Base-by-base conservation (phyloP, 2,113 vertebrate species). In the Lamprotornis superbus region DNA sequence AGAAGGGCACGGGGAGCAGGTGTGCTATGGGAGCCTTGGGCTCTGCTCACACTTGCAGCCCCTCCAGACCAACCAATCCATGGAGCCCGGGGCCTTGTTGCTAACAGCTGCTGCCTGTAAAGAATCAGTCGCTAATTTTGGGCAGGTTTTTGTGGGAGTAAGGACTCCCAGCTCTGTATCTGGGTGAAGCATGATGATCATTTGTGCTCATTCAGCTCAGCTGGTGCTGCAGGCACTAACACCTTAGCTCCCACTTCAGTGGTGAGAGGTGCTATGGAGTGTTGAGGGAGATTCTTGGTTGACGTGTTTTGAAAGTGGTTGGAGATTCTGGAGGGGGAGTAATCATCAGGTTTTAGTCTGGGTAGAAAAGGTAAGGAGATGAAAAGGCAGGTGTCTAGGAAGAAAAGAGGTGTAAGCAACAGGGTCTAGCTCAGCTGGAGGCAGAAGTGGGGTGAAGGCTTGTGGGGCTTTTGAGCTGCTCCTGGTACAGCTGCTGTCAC, bases 41-140 rank as follows among this genome's bases (percentile, higher is more conserved):
- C 42, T 71, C n/a, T 5, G 24, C 61, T 37, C 56, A 37, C 2
- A 16, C 8, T 35, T 24, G 23, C 33, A 37, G 17, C 10, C 27
- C n/a, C 27, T n/a, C 5, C 42, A 74, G 28, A 46, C 8, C 33
- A 8, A 14, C 39, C 31, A 0, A 15, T 12, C 24, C 30, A 4
- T 5, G 7, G 22, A 57, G 47, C 33, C 21, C 0, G 0, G 0
- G 25, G 33, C 49, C 39, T 15, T 16, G 27, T 2, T 46, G 55
- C 17, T 21, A 8, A 19, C 63, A 85, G 13, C 44, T 93, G 61
- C 23, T 71, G 42, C 59, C 40, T 50, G 13, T 42, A 39, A 84
- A 37, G 39, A 35, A 37, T 50, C 33, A 15, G 12, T 4, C 10
- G 31, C 37, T 90, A 2, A 63, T 71, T 78, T 35, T 8, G 56